phyloP scores from a whole-genome alignment of 2,797 vertebrate species.

The Eulemur mongoz region DNA sequence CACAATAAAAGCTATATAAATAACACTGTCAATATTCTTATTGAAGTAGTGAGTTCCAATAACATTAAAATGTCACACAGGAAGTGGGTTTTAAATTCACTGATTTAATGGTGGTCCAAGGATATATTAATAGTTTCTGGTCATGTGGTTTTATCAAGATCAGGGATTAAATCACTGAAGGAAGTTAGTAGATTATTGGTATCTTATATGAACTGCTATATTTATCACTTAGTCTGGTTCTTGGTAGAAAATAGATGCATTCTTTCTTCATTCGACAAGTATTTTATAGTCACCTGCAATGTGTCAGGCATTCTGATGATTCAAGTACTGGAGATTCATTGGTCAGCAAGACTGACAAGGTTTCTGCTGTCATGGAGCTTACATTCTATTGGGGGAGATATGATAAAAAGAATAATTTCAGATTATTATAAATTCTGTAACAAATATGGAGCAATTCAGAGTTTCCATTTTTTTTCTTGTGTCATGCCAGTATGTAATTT shows the following conservation, averaged over 20 bases:
- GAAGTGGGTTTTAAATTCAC: not conserved
- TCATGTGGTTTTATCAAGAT: not conserved
- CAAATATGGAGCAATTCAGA: not conserved
- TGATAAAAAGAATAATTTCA: not conserved
- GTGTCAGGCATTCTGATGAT: not conserved
- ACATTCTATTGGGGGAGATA: not conserved
- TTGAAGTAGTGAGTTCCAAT: not conserved
- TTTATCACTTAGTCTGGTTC: not conserved
- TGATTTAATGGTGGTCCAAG: not conserved
- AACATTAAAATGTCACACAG: not conserved
- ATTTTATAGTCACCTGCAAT: not conserved
- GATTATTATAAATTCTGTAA: not conserved
- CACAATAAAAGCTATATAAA: not conserved
- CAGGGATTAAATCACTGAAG: not conserved
- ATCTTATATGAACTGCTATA: not conserved
- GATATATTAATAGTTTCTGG: not conserved
- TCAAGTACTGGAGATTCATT: not conserved
- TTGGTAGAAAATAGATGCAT: not conserved
- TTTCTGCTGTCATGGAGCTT: not conserved
- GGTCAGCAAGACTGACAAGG: too few relatives aligned
- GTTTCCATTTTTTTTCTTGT: not conserved
- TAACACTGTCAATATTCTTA: not conserved
- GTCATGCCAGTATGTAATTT: not conserved
- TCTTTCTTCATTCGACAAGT: not conserved
- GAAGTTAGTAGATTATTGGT: not conserved